Conservation (phyloP, 2,888 invertebrate species). For the Nymphalis polychloros region DNA sequence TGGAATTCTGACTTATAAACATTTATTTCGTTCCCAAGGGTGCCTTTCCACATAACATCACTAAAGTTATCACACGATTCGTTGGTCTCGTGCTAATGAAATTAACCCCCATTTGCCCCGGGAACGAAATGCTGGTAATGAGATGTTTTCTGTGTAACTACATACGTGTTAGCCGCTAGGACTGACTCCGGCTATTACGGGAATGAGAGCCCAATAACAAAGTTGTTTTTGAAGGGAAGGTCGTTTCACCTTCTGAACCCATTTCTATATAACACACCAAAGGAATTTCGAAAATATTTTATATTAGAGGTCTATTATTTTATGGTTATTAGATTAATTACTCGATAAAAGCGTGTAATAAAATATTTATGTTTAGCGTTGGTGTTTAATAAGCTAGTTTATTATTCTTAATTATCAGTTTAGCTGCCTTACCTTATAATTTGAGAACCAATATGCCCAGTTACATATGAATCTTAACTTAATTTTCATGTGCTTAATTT, state of each 20-base stretch:
- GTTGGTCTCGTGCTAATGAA: conserved; percentile 78
- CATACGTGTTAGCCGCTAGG: conserved; percentile 56
- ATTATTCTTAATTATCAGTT: too few species aligned
- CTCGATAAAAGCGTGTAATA: too few species aligned
- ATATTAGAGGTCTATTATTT: background rate
- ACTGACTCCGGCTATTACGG: conserved; percentile 47
- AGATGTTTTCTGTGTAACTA: conserved; percentile 65
- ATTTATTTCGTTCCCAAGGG: conserved; percentile 63
- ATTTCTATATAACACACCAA: conserved; percentile 16
- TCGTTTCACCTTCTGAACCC: conserved; percentile 14
- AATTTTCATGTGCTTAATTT: too few species aligned
- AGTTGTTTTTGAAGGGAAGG: conserved; percentile 45
- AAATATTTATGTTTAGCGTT: too few species aligned
- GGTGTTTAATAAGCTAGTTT: too few species aligned
- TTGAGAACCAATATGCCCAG: too few species aligned
- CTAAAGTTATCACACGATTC: conserved; percentile 81
- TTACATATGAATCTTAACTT: too few species aligned
- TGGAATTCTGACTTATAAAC: conserved; percentile 50
- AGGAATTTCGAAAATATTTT: background rate
- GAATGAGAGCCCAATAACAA: conserved; percentile 46
- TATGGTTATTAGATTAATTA: background rate
- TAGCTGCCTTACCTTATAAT: too few species aligned
- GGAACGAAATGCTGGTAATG: conserved; percentile 71
- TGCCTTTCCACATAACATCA: conserved; percentile 69
- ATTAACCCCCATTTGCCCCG: conserved; percentile 74